Evolutionary conservation across 2,113 vertebrate genomes (phyloP), one percentile per base, ranked within the genome.

Genomic region (Mandrillus leucophaeus): DNA sequence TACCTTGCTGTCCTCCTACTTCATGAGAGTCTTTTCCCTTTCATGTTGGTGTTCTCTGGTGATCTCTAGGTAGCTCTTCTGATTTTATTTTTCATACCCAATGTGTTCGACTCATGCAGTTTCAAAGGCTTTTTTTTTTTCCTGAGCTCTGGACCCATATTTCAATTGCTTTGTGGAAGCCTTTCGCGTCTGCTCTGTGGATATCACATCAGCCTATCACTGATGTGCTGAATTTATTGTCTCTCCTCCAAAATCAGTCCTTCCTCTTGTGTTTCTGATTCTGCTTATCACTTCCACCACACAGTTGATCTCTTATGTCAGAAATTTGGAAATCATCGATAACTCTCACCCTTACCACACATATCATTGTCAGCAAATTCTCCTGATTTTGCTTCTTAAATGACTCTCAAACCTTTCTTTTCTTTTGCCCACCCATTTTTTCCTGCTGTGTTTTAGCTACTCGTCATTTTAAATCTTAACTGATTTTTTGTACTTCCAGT

Each of bases 371-470:
- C 27, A 88, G 55, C 35, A 90, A 10, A 70, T 93, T 95, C 73
- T 96, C 82, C 81, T 85, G 50, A 38, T 81, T 96, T 94, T 83
- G n/a, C 10, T 68, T 96, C 30, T 90, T 75, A 91, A 38, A 64
- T 59, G 52, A 78, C 52, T 73, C 45, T 79, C 3, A 72, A 94
- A n/a, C 4, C 22, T 48, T 11, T 38, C 5, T 75, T 96, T 90
- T 84, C 40, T 27, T 88, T 64, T 25, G 18, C 35, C 8, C 68
- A 17, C 35, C 16, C 35, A 25, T 66, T 83, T 70, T 43, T 43
- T 8, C 16, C n/a, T 83, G 48, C 17, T 40, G 3, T 73, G 55
- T 27, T 80, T 88, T 7, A 89, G 43, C 38, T 79, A 14, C 23
- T 93, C 23, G 61, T 73, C 17, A 64, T 81, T 75, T 40, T 88